Percentiles rank a stretch among this genome's conserved stretches.
Evolutionary conservation across 2,113 vertebrate species (phyloP).

Genomic region (Gobius niger): DNA sequence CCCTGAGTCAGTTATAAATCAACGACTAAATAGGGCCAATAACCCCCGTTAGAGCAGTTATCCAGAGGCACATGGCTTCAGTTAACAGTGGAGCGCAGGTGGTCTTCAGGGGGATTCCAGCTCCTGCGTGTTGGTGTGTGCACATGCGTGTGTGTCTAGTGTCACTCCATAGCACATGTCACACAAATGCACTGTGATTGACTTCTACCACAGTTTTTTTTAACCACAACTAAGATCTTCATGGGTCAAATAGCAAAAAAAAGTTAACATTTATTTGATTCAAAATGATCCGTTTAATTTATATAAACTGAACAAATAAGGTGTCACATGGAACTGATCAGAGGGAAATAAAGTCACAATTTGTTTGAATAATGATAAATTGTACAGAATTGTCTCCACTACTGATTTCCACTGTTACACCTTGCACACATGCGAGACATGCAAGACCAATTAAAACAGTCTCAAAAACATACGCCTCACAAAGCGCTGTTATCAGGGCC

Average conservation of each 20-base stretch:
- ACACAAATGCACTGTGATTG: background rate
- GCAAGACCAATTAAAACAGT: background rate
- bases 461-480: slow-evolving; percentile 17
- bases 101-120: slow-evolving; percentile 73
- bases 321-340: background rate
- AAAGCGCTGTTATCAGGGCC: slow-evolving; percentile 53
- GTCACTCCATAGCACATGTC: slow-evolving; percentile 7
- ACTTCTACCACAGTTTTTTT: background rate
- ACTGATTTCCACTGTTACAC: background rate
- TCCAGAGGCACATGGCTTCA: slow-evolving; percentile 70
- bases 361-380: too few species aligned
- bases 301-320: too few species aligned
- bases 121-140: slow-evolving; percentile 12
- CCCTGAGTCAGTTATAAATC: slow-evolving; percentile 53
- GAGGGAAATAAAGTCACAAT: background rate
- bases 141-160: slow-evolving; percentile 18
- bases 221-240: background rate
- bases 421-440: background rate
- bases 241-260: background rate
- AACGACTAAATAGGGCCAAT: slow-evolving; percentile 52
- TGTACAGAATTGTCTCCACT: background rate
- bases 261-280: too few species aligned
- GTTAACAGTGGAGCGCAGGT: slow-evolving; percentile 72
- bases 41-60: slow-evolving; percentile 52
- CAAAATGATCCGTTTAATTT: too few species aligned